These are phyloP conservation scores for Nasonia longicornis DNA, from an alignment of 1,140 invertebrate genomes.

Conservation along the genomic window DNA sequence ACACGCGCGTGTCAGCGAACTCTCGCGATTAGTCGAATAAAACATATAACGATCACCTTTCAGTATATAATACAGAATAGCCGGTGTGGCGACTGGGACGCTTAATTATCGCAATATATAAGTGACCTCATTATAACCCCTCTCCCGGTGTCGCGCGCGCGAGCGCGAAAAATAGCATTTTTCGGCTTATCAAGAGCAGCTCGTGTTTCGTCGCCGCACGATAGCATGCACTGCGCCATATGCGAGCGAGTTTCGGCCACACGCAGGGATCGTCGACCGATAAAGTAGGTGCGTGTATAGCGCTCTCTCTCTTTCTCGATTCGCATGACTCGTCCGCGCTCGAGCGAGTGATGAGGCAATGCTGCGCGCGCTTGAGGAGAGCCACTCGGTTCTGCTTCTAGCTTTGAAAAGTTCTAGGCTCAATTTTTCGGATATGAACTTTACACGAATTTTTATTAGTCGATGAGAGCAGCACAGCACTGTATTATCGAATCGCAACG, in stretches of 20 bases:
- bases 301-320: not conserved
- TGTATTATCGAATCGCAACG: not conserved
- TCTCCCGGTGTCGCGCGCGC: too few relatives aligned
- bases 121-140: constrained; percentile 14
- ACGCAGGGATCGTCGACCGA: constrained; percentile 46
- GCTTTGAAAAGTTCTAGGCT: not conserved
- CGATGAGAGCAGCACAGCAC: not conserved
- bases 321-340: constrained; percentile 27
- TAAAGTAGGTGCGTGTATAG: constrained; percentile 39
- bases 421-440: too few relatives aligned
- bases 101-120: not conserved
- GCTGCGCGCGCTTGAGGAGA: not conserved
- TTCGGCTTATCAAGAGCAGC: constrained; percentile 32
- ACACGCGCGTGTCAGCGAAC: too few relatives aligned
- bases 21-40: too few relatives aligned
- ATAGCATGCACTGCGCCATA: not conserved
- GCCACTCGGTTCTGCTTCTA: not conserved
- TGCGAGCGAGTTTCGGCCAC: constrained; percentile 32
- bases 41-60: too few relatives aligned
- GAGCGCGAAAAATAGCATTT: not conserved
- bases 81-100: not conserved
- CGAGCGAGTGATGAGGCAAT: constrained; percentile 24
- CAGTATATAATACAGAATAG: not conserved
- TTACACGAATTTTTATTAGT: not conserved
- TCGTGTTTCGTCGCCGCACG: constrained; percentile 10